Evolutionary conservation across 2,797 vertebrate species (phyloP), one percentile per base, ranked within the genome.

Genomic region (Molossus alvarezi): DNA sequence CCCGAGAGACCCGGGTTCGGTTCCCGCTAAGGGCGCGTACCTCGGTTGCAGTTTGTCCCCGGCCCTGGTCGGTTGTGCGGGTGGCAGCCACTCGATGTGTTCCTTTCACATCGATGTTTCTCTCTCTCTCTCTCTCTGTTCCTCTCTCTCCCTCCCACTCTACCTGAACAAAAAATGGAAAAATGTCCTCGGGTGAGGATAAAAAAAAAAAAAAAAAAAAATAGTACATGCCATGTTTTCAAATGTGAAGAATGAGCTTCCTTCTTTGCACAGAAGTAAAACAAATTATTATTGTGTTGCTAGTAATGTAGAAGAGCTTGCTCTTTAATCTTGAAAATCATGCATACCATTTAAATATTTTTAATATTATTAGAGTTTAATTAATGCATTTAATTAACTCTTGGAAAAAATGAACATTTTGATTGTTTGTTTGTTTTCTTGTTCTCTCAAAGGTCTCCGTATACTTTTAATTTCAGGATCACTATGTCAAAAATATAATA

Each of bases 401-500:
- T 62, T 90, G 8, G 58, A 96, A 94, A 94, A 75, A 1, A 14
- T 12, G 9, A 79, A 37, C 4, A 45, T 45, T 45, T 45, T 45
- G 4, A 5, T 45, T 45, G 41, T 45, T 45, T 41, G 62, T 29
- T 64, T 64, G 27, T 60, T 91, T 60, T 21, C 51, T 86, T 57
- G 14, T 64, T 75, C 25, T 8, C 15, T 10, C n/a, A 48, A 67
- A 73, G 29, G 9, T 93, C 27, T 85, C 25, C 77, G 20, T 64
- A 21, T 82, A 60, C 17, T 67, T 81, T 90, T 79, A 33, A 41
- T 94, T 79, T 18, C 25, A 33, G 29, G 8, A 60, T 86, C 13
- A 25, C 45, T 89, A 7, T 90, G 20, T 91, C 55, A 69, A 94
- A 94, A 94, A n/a, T 45, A 51, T 51, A 72, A 94, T 75, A 88